These are phyloP conservation scores for Rhinolophus sinicus DNA, from an alignment of 2,113 vertebrate genomes.

Conservation along the genomic window DNA sequence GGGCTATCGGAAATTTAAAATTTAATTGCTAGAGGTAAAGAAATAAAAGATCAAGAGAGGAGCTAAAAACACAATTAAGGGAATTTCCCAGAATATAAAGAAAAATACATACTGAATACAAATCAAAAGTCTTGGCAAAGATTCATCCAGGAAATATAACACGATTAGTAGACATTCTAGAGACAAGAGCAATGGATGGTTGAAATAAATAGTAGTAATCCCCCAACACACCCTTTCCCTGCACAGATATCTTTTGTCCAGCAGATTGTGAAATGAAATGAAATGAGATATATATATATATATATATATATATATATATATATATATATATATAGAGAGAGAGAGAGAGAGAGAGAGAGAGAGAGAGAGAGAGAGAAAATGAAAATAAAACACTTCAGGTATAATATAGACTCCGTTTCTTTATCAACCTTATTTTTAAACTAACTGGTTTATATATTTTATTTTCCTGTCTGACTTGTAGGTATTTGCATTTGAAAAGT, in stretches of 20 bases:
- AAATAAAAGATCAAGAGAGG: not conserved
- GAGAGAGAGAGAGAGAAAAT: not conserved
- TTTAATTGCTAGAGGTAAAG: not conserved
- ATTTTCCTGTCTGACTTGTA: not conserved
- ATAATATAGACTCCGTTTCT: not conserved
- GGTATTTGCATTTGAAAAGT: not conserved
- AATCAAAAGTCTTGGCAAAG: not conserved
- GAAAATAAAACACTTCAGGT: not conserved
- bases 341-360: too few species aligned
- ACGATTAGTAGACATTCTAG: not conserved
- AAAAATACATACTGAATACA: not conserved
- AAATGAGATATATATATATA: too few species aligned
- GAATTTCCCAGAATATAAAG: not conserved
- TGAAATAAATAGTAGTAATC: not conserved
- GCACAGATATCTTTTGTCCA: not conserved
- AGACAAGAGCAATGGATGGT: not conserved
- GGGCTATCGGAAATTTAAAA: not conserved
- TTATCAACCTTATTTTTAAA: not conserved
- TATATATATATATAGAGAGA: too few species aligned
- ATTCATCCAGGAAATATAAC: not conserved
- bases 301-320: too few species aligned
- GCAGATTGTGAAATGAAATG: not conserved
- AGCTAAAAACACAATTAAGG: not conserved
- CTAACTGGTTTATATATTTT: not conserved
- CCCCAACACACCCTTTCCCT: not conserved